phyloP scores from a whole-genome alignment of 2,113 vertebrate genomes.

The Vulpes vulpes region DNA sequence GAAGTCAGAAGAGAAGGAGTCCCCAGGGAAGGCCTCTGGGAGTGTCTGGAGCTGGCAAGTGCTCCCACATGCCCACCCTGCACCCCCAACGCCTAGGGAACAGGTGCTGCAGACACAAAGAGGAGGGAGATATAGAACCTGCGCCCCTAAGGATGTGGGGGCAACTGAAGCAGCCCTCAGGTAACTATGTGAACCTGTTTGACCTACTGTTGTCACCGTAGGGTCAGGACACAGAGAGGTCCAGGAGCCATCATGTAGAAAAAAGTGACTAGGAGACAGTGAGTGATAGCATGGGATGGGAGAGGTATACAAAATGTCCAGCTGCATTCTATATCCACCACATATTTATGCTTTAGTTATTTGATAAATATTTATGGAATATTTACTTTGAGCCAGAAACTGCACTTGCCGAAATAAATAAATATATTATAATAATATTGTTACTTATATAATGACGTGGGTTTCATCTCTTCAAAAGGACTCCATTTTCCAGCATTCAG shows the following conservation, averaged over 20 bases:
- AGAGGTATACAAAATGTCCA: neutral
- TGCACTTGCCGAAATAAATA: neutral
- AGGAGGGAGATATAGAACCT: neutral
- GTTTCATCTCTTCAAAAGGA: slow-evolving; percentile 5
- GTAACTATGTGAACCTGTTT: neutral
- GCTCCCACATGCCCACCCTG: neutral
- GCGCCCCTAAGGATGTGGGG: neutral
- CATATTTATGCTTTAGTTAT: neutral
- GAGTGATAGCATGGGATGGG: neutral
- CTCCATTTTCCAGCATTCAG: slow-evolving; percentile 27
- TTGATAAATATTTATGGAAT: neutral
- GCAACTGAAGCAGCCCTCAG: neutral
- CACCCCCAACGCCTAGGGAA: neutral
- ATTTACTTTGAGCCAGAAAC: neutral
- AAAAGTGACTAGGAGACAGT: neutral
- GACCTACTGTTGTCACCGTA: neutral
- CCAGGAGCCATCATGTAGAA: neutral
- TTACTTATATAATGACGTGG: neutral
- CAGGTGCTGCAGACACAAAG: neutral
- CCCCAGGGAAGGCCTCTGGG: neutral
- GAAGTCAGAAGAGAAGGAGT: neutral
- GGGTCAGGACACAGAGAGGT: neutral
- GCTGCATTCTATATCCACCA: neutral
- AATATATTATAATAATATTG: neutral
- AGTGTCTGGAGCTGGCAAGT: neutral